Percentiles rank a stretch among this genome's conserved stretches.
Conservation (phyloP, 2,113 vertebrate species). For the Dicaeum eximium region DNA sequence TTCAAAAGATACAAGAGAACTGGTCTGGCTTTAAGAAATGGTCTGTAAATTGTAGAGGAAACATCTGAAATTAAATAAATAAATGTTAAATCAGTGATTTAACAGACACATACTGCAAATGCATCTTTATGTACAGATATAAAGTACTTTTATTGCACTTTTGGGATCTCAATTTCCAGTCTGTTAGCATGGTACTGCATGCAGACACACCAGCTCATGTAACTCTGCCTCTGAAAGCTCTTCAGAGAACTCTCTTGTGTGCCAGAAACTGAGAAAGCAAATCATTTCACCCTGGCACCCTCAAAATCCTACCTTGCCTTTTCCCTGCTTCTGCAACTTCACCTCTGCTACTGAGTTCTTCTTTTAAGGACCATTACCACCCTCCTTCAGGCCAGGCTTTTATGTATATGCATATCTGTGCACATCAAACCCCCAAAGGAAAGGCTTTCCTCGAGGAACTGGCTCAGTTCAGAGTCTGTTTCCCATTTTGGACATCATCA, state of each 20-base stretch:
- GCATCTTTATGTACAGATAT: not conserved
- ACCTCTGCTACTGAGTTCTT: not conserved
- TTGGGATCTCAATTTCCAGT: not conserved
- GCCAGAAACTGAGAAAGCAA: not conserved
- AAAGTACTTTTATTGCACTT: not conserved
- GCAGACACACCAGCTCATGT: rapidly evolving
- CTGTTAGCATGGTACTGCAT: not conserved
- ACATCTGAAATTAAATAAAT: not conserved
- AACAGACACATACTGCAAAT: not conserved
- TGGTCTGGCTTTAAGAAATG: not conserved
- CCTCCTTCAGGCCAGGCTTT: not conserved
- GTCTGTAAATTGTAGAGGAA: not conserved
- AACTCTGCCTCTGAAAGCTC: not conserved
- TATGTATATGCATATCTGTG: not conserved
- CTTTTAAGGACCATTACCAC: not conserved
- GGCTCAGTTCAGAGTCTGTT: not conserved
- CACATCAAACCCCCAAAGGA: not conserved
- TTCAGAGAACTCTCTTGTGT: not conserved
- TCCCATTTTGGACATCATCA: not conserved
- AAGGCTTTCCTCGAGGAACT: not conserved
- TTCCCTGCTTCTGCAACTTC: not conserved
- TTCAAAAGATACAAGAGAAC: not conserved
- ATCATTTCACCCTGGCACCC: not conserved
- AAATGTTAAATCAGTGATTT: not conserved
- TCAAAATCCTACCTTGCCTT: not conserved